These are phyloP conservation scores for Sprattus sprattus DNA, from an alignment of 2,113 vertebrate species.

Conservation along the genomic window DNA sequence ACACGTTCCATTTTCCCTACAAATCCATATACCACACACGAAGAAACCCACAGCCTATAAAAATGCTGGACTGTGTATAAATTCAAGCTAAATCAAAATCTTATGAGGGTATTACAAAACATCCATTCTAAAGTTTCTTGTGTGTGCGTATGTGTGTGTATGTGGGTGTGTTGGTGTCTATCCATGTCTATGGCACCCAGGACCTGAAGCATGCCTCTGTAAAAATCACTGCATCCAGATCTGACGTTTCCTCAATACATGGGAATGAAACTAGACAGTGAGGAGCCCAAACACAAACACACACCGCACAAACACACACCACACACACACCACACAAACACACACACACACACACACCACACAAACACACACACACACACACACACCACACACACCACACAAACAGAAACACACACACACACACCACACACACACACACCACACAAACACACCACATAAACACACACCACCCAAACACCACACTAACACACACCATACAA, in stretches of 20 bases:
- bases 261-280: neutral
- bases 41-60: constrained; percentile 1
- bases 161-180: neutral
- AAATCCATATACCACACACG: constrained; percentile 2
- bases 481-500: too few species aligned
- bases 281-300: neutral
- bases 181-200: neutral
- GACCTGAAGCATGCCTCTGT: neutral
- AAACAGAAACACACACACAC: too few species aligned
- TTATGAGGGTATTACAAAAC: neutral
- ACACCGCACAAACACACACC: neutral
- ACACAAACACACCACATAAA: too few species aligned
- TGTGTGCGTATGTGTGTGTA: neutral
- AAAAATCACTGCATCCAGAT: neutral
- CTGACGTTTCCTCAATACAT: neutral
- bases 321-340: too few species aligned
- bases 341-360: neutral
- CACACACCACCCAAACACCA: too few species aligned
- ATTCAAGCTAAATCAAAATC: neutral
- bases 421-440: too few species aligned
- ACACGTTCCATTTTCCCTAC: neutral
- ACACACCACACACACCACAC: too few species aligned
- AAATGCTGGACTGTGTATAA: neutral
- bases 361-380: neutral
- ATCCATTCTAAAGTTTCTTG: neutral